phyloP scores from a whole-genome alignment of 2,113 vertebrate genomes.

The Motacilla tschutschensis region DNA sequence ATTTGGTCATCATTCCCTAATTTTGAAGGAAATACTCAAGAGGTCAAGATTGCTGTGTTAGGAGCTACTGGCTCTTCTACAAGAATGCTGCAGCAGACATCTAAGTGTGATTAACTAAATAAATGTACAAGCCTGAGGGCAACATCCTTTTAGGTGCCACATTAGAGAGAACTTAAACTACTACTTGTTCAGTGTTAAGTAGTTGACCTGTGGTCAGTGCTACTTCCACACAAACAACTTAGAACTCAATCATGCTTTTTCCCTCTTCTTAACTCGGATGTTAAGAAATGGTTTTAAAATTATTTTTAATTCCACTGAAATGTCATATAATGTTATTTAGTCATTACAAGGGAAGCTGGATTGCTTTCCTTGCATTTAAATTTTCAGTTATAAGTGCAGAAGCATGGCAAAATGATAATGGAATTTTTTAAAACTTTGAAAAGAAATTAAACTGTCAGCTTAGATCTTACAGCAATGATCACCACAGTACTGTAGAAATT shows the following conservation, averaged over 20 bases:
- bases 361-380: conserved; percentile 17
- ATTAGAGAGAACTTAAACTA: not conserved
- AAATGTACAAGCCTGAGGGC: not conserved
- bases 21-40: not conserved
- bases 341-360: not conserved
- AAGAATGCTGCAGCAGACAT: not conserved
- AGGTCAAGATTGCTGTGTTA: not conserved
- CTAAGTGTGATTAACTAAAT: not conserved
- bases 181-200: not conserved
- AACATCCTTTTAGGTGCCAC: not conserved
- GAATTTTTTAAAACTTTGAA: conserved; percentile 11
- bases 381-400: conserved; percentile 1
- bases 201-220: not conserved
- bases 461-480: not conserved
- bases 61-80: not conserved
- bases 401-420: conserved; percentile 2
- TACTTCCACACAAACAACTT: not conserved
- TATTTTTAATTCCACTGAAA: not conserved
- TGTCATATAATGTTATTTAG: not conserved
- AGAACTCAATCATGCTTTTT: not conserved
- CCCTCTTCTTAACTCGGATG: not conserved
- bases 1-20: accelerated
- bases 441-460: conserved; percentile 12
- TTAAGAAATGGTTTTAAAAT: not conserved
- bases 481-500: not conserved